phyloP scores from a whole-genome alignment of 2,797 vertebrate genomes.

The Sebastes steindachneri region DNA sequence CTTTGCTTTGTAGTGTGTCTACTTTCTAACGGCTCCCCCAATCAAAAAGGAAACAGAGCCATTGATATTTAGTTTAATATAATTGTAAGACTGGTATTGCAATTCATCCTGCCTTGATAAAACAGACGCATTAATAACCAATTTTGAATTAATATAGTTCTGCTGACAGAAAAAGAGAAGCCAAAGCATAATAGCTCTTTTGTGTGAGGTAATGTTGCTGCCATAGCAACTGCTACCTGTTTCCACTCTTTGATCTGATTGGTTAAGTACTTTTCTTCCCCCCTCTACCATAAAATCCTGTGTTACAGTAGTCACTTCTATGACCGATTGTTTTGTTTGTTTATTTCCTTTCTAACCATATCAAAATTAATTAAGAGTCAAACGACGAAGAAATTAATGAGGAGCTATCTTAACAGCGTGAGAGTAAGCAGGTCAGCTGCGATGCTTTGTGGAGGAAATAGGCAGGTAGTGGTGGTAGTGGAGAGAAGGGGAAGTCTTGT shows the following conservation, averaged over 20 bases:
- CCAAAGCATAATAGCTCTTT: conserved; percentile 30
- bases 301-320: background rate
- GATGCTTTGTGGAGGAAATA: background rate
- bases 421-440: conserved; percentile 1
- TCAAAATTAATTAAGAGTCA: background rate
- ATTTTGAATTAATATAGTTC: conserved; percentile 49
- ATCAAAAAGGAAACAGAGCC: conserved; percentile 11
- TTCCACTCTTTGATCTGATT: conserved; percentile 35
- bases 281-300: conserved; percentile 3
- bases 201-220: conserved; percentile 32
- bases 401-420: background rate
- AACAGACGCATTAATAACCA: conserved; percentile 38
- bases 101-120: conserved; percentile 9
- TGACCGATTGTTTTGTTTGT: background rate
- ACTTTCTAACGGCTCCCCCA: background rate
- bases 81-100: conserved; percentile 7
- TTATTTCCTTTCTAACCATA: background rate
- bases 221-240: conserved; percentile 62
- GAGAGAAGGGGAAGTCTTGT: background rate
- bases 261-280: background rate
- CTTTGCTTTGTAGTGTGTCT: background rate
- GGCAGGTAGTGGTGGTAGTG: background rate
- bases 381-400: background rate
- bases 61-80: conserved; percentile 17
- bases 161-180: conserved; percentile 19